Evolutionary conservation across 92 coral and sea anemone species (phyloP), one percentile per base, ranked within the genome.

Genomic region (Paramuricea clavata): DNA sequence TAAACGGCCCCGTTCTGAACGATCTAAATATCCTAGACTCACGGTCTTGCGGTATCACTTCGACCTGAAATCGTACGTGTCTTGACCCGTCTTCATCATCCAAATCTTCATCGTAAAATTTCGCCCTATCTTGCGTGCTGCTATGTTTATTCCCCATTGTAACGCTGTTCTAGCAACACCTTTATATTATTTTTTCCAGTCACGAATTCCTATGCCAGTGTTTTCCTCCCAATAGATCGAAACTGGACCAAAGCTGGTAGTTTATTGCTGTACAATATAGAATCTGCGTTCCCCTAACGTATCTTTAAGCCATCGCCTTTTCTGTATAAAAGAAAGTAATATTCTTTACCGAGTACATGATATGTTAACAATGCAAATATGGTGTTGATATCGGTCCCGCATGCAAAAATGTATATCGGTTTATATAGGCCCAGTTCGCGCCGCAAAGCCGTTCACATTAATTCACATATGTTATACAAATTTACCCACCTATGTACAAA

Each of bases 61-160:
- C 43, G 11, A 79, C 84, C 19, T 61, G 52, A 61, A 79, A 79
- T 2, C 84, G 84, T 32, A 79, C 84, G 15, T 60, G 84, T n/a
- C 84, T 22, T 22, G 50, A 64, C 7, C 73, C 73, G 9, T 79
- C 84, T 44, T 79, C 84, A 35, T 79, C 84, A 15, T 28, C 82
- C 0, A 11, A 28, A 52, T 76, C 32, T n/a, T 60, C 35, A 23
- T 44, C 61, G 13, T 79, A 35, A n/a, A 65, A 65, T 65, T 65
- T 65, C 7, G 72, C 36, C 31, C 73, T 17, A 5, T 79, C 84
- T 33, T 59, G 84, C 35, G 73, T 32, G 57, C 54, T 28, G 0
- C 33, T 25, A 27, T 79, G 84, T 57, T 79, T 79, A 42, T 79
- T 79, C 2, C 84, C 84, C 84, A 79, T 79, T 33, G 36, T 33